Conservation (phyloP, 2,888 invertebrate genomes). For the Merodon equestris region DNA sequence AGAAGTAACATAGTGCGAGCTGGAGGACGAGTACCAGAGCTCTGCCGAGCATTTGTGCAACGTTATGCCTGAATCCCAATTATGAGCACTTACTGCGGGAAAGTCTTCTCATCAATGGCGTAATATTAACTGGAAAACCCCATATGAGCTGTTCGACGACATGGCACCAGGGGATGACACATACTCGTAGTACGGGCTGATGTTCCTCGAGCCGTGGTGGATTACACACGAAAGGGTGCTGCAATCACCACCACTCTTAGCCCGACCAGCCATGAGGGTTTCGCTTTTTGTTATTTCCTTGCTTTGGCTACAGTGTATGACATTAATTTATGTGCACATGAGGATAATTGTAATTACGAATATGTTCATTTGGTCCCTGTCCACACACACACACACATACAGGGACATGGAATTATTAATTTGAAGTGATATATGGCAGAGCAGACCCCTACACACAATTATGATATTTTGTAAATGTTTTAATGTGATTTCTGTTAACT, state of each 20-base stretch:
- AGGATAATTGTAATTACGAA: conserved; percentile 63
- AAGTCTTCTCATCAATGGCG: conserved; percentile 58
- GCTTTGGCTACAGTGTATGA: conserved; percentile 16
- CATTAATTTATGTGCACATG: conserved; percentile 63
- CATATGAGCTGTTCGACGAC: conserved; percentile 31
- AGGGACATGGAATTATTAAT: neutral
- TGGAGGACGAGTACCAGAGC: neutral
- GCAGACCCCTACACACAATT: conserved; percentile 28
- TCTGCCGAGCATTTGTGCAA: conserved; percentile 30
- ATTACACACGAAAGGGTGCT: conserved; percentile 36
- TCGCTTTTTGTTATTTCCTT: conserved; percentile 2
- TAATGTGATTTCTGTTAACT: conserved; percentile 31
- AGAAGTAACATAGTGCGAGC: too few relatives aligned
- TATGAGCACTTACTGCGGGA: conserved; percentile 25
- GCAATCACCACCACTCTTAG: neutral
- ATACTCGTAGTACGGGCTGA: neutral
- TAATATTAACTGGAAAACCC: conserved; percentile 56
- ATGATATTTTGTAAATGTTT: conserved; percentile 34
- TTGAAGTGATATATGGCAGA: neutral
- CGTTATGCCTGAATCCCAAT: conserved; percentile 49
- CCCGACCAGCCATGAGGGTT: conserved; percentile 45
- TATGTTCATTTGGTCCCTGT: conserved; percentile 20
- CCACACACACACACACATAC: conserved; percentile 5
- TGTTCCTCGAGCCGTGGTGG: too few relatives aligned
- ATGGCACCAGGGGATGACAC: neutral